Conservation (phyloP, 2,797 vertebrate genomes). For the Macroramphosus scolopax region DNA sequence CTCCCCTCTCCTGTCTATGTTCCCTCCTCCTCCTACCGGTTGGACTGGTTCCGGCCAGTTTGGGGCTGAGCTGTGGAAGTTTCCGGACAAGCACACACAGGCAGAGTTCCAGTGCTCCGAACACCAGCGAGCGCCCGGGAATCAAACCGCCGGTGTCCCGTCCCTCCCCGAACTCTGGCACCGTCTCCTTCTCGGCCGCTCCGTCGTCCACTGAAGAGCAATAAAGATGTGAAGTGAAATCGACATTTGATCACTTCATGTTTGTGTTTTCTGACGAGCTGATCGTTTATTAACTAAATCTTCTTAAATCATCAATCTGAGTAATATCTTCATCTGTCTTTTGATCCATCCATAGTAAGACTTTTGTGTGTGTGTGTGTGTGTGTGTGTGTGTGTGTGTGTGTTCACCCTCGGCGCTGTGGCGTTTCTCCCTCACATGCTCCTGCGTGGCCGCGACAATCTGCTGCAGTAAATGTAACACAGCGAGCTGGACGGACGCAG, state of each 20-base stretch:
- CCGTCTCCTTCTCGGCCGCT: constrained; percentile 91
- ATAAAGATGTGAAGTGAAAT: neutral
- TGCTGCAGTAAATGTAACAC: constrained; percentile 84
- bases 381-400: neutral
- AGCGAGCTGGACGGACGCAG: constrained; percentile 80
- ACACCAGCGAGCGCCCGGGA: constrained; percentile 89
- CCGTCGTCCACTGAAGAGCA: constrained; percentile 87
- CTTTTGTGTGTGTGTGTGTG: neutral
- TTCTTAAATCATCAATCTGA: too few species aligned
- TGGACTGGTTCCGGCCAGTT: constrained; percentile 79
- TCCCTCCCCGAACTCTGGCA: constrained; percentile 93
- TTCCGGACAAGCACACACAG: constrained; percentile 90
- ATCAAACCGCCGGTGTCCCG: constrained; percentile 90
- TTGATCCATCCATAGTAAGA: too few species aligned
- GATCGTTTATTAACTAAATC: too few species aligned
- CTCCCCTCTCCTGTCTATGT: too few species aligned
- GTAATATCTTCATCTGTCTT: too few species aligned
- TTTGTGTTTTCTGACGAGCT: too few species aligned
- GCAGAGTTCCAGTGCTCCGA: constrained; percentile 87
- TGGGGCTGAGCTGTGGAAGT: constrained; percentile 89
- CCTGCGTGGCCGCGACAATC: constrained; percentile 86
- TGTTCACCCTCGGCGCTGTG: constrained; percentile 89
- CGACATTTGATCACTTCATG: too few species aligned
- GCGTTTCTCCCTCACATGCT: constrained; percentile 88
- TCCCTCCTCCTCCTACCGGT: constrained; percentile 19